Conservation (phyloP, 2,113 vertebrate species). For the Psettodes erumei region DNA sequence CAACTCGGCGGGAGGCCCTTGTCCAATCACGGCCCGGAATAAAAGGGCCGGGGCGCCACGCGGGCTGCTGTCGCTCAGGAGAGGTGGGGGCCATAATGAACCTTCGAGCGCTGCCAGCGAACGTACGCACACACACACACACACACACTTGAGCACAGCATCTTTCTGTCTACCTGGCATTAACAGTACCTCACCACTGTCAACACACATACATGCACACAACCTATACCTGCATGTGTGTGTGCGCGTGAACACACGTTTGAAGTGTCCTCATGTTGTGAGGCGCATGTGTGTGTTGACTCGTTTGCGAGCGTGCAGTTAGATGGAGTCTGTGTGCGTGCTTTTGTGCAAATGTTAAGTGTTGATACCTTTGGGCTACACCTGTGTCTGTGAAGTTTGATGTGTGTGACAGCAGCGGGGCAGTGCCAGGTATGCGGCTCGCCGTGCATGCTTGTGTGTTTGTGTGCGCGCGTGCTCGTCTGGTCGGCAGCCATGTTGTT, state of each 20-base stretch:
- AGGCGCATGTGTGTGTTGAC: conserved; percentile 32
- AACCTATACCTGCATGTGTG: conserved; percentile 23
- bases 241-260: neutral
- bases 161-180: conserved; percentile 66
- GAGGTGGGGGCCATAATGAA: conserved; percentile 77
- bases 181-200: conserved; percentile 57
- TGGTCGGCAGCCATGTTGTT: conserved; percentile 98
- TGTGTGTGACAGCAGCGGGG: conserved; percentile 73
- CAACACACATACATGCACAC: conserved; percentile 32
- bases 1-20: conserved; percentile 97
- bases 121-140: conserved; percentile 50
- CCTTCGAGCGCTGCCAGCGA: conserved; percentile 70
- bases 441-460: conserved; percentile 51
- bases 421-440: conserved; percentile 79
- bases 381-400: conserved; percentile 77
- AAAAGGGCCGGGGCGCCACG: conserved; percentile 94
- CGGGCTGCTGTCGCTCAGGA: conserved; percentile 92
- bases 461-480: conserved; percentile 66
- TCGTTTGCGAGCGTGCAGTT: conserved; percentile 27
- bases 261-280: neutral
- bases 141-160: conserved; percentile 55
- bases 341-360: conserved; percentile 70
- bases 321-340: conserved; percentile 21
- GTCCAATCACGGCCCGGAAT: conserved; percentile 98
- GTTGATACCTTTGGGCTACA: conserved; percentile 79